phyloP scores from a whole-genome alignment of 2,888 invertebrate genomes.

The Macrophya alboannulata region DNA sequence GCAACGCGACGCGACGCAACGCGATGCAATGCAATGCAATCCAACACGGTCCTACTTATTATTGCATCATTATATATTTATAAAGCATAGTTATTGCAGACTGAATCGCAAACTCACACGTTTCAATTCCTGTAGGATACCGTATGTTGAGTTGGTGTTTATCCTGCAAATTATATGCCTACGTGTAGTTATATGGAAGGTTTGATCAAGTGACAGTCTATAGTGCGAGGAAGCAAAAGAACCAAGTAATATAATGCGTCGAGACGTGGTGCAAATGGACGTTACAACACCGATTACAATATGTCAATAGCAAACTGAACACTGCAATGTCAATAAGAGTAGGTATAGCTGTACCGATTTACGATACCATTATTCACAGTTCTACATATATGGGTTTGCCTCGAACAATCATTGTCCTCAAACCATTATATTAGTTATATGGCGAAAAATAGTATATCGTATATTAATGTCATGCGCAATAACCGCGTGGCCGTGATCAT shows the following conservation, averaged over 20 bases:
- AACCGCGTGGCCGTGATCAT: constrained; percentile 25
- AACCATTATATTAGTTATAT: not conserved
- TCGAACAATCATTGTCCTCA: constrained; percentile 39
- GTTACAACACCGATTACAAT: constrained; percentile 23
- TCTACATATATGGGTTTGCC: constrained; percentile 28
- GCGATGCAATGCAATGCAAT: not conserved
- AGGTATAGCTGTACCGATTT: constrained; percentile 3
- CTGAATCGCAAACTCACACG: not conserved
- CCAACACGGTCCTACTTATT: not conserved
- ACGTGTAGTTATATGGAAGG: not conserved
- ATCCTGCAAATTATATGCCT: not conserved
- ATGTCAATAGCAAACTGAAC: not conserved
- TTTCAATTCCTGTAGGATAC: constrained; percentile 16
- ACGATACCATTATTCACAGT: not conserved
- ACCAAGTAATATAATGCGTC: not conserved
- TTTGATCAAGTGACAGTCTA: not conserved
- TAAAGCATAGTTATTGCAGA: constrained; percentile 10
- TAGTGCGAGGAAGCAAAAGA: not conserved
- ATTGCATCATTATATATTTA: constrained; percentile 34
- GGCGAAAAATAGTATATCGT: constrained; percentile 21
- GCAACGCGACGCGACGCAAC: not conserved
- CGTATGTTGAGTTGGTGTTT: not conserved
- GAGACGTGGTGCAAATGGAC: not conserved
- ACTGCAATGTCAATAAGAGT: constrained; percentile 23
- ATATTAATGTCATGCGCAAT: constrained; percentile 32